phyloP scores from a whole-genome alignment of 2,888 invertebrate species.

The Spilosoma lubricipeda region DNA sequence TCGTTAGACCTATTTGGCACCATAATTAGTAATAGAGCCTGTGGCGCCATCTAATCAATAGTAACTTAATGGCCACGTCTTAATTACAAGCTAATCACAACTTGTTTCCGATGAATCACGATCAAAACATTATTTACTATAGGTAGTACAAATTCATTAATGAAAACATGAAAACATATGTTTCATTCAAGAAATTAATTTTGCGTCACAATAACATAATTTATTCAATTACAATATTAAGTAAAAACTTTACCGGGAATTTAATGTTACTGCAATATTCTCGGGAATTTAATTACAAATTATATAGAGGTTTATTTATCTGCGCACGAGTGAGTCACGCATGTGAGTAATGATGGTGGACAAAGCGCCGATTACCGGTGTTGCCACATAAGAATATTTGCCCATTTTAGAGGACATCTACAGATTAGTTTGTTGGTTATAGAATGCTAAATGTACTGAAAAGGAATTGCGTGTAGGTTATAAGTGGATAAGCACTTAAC shows the following conservation, averaged over 20 bases:
- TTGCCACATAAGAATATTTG: slow-evolving; percentile 43
- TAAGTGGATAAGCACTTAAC: not conserved
- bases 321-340: slow-evolving; percentile 73
- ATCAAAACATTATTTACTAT: slow-evolving; percentile 24
- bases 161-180: slow-evolving; percentile 20
- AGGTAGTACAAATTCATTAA: slow-evolving; percentile 27
- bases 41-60: slow-evolving; percentile 12
- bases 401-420: slow-evolving; percentile 51
- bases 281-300: slow-evolving; percentile 75
- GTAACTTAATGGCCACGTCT: slow-evolving; percentile 2
- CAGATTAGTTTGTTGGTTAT: slow-evolving; percentile 16
- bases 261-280: slow-evolving; percentile 69
- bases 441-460: not conserved
- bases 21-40: slow-evolving; percentile 6
- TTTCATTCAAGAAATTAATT: slow-evolving; percentile 29
- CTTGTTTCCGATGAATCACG: slow-evolving; percentile 38
- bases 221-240: slow-evolving; percentile 34
- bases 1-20: not conserved
- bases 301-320: slow-evolving; percentile 59
- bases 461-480: slow-evolving; percentile 1
- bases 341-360: slow-evolving; percentile 65
- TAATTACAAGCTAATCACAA: slow-evolving; percentile 21
- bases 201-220: slow-evolving; percentile 30
- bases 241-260: slow-evolving; percentile 54
- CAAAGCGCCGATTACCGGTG: slow-evolving; percentile 42